Percentiles rank a stretch among this genome's conserved stretches.
phyloP scores from a whole-genome alignment of 2,113 vertebrate genomes.

The Pangasianodon gigas region DNA sequence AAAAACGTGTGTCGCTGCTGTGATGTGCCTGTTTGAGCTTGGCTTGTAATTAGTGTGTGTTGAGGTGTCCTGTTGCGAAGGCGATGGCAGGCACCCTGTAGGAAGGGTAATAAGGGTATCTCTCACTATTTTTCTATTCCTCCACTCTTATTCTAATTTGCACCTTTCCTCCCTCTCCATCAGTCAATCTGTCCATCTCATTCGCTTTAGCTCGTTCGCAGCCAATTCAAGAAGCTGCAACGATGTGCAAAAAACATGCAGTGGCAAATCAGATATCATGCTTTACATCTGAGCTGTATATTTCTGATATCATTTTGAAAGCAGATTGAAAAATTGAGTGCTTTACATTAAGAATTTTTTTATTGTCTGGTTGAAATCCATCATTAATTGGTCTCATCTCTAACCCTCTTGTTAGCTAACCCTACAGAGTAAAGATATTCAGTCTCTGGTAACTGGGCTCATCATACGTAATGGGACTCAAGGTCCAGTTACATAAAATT shows the following conservation, averaged over 20 bases:
- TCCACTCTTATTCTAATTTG: background rate
- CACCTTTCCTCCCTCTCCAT: background rate
- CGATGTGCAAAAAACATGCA: background rate
- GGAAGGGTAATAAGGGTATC: conserved; percentile 37
- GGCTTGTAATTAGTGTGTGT: conserved; percentile 49
- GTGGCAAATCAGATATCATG: background rate
- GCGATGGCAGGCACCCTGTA: conserved; percentile 45
- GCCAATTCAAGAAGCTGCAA: background rate
- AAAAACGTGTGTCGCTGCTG: conserved; percentile 15
- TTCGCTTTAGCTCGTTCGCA: background rate
- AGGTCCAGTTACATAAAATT: background rate
- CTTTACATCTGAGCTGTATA: background rate
- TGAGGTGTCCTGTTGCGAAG: conserved; percentile 45
- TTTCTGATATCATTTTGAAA: background rate
- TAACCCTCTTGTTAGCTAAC: background rate
- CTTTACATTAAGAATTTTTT: background rate
- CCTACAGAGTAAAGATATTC: background rate
- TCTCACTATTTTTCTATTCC: conserved; percentile 16
- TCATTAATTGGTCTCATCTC: background rate
- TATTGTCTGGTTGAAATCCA: background rate
- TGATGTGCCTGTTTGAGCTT: conserved; percentile 25
- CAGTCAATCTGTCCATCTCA: conserved; percentile 15
- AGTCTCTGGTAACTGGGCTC: too few species aligned
- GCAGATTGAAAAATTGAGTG: background rate
- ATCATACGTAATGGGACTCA: too few species aligned